A percentile compares a stretch with the other conserved stretches of the same genome.
phyloP scores from a whole-genome alignment of 2,113 vertebrate genomes.

The Colinus virginianus region DNA sequence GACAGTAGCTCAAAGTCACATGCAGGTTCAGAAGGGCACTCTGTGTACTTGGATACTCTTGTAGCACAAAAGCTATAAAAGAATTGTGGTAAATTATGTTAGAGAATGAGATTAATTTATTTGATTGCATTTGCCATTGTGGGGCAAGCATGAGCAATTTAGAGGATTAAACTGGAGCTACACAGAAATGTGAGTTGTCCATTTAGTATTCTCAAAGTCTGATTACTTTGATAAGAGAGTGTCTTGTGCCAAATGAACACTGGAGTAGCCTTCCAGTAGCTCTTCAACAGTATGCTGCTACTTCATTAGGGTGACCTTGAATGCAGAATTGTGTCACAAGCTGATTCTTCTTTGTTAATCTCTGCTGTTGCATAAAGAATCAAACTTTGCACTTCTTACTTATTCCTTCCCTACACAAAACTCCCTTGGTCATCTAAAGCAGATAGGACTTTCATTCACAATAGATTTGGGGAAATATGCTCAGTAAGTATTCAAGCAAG shows the following conservation, averaged over 20 bases:
- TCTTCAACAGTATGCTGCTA: neutral
- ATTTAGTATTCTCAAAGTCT: slow-evolving; percentile 1
- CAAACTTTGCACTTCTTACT: neutral
- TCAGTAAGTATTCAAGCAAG: neutral
- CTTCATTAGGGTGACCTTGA: slow-evolving; percentile 52
- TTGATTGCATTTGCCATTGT: slow-evolving; percentile 19
- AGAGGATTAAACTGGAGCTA: slow-evolving; percentile 42
- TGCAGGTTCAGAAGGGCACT: neutral
- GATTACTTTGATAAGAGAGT: slow-evolving; percentile 6
- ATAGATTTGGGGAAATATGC: neutral
- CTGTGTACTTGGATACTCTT: neutral
- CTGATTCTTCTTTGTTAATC: neutral
- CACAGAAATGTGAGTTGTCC: slow-evolving; percentile 21
- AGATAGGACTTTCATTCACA: neutral
- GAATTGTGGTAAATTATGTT: slow-evolving; percentile 16
- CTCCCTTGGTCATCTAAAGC: neutral
- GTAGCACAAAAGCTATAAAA: neutral
- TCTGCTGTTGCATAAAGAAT: neutral
- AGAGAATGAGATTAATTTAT: slow-evolving; percentile 23
- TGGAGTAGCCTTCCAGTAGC: slow-evolving; percentile 8
- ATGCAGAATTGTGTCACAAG: neutral
- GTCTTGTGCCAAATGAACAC: slow-evolving; percentile 33
- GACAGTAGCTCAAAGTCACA: neutral
- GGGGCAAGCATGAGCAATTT: slow-evolving; percentile 20
- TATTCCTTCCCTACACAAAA: neutral